Evolutionary conservation across 2,888 invertebrate species (phyloP), one percentile per base, ranked within the genome.

Genomic region (Eristalis tenax): DNA sequence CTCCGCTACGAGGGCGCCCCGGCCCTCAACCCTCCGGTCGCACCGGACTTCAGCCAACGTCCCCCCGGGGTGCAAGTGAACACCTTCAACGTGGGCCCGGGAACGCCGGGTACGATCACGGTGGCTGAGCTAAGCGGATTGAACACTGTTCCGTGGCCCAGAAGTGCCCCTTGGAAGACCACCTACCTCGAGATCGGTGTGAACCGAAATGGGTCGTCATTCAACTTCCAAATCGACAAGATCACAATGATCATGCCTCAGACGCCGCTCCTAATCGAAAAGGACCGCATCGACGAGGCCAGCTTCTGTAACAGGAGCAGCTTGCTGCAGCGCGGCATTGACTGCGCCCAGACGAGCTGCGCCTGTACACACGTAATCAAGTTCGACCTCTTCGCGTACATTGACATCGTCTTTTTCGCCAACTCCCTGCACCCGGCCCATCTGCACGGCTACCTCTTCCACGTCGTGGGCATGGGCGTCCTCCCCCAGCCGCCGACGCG

Each of bases 391-490:
- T 90, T 91, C 38, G 89, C 89, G 61, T 89, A 90, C 73, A 90
- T 92, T 0, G 92, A 92, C 73, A 91, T 92, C 23, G 91, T 92
- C 0, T 88, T 92, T 15, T 90, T 91, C 6, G 90, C 90, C 64
- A 90, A 89, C 28, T 89, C 91, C 0, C 88, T 92, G 4, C 92
- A 92, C 89, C 92, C 92, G 13, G 88, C 91, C 0, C 92, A 92
- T 50, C 82, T 92, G 81, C 92, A 92, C 56, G 92, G 92, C n/a
- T 92, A 91, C 73, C 90, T 92, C 5, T 92, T 92, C 50, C 90
- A 91, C 1, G 91, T 92, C 35, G 90, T 92, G 3, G 92, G 92
- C 68, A 92, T 92, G 91, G 92, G 92, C 61, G 91, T 91, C 23
- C 15, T 23, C 1, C 18, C 81, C 1, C 32, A 43, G 15, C 38